phyloP scores from a whole-genome alignment of 92 coral and sea anemone genomes.

The Palythoa grandis region DNA sequence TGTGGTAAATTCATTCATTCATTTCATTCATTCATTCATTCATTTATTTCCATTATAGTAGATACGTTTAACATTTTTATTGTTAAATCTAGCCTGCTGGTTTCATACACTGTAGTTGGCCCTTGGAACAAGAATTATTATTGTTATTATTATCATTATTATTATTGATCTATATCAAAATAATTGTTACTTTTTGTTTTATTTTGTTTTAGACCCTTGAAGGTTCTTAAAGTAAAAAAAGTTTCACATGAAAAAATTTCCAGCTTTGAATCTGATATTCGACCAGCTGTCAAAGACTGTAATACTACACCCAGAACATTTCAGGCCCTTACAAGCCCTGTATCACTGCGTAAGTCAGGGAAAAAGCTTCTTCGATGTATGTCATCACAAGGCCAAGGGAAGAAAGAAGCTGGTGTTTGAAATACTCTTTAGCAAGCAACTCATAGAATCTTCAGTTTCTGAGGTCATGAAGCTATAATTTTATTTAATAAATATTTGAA shows the following conservation, averaged over 20 bases:
- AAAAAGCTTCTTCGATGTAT: conserved; percentile 34
- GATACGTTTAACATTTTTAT: too few species aligned
- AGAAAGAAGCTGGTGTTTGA: conserved; percentile 20
- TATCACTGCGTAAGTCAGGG: conserved; percentile 32
- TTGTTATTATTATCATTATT: too few species aligned
- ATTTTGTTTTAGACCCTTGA: conserved; percentile 24
- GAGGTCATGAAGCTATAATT: neutral
- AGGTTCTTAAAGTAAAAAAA: conserved; percentile 13
- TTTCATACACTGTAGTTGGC: too few species aligned
- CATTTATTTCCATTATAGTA: too few species aligned
- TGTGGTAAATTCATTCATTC: too few species aligned
- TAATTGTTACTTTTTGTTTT: neutral
- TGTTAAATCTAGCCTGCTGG: too few species aligned
- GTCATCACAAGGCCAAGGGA: conserved; percentile 40
- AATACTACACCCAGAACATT: conserved; percentile 7
- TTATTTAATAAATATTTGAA: neutral
- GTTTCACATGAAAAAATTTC: conserved; percentile 40
- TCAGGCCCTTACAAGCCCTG: conserved; percentile 33
- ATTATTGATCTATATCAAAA: too few species aligned
- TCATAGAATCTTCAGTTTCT: neutral
- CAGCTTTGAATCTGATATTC: conserved; percentile 40
- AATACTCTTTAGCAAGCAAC: neutral
- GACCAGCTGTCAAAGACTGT: neutral
- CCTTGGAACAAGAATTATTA: too few species aligned
- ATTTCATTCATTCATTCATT: too few species aligned